A percentile compares a stretch with the other conserved stretches of the same genome.
Conservation (phyloP, 2,113 vertebrate species). For the Vanacampus margaritifer region DNA sequence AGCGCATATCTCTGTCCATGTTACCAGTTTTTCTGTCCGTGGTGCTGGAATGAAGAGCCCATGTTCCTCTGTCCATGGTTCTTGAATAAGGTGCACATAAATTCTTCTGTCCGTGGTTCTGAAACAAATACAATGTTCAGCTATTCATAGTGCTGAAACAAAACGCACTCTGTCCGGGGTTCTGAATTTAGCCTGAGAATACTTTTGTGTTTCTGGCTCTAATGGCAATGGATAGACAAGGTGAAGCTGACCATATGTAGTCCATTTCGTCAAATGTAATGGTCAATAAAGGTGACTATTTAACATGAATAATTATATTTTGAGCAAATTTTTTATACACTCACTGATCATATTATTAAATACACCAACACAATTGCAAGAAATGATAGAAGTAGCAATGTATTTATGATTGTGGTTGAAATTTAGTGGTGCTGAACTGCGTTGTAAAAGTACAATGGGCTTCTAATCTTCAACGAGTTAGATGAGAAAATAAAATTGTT, state of each 20-base stretch:
- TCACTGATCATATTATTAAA: no score
- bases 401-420: no score
- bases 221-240: conserved; percentile 5
- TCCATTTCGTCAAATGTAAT: conserved; percentile 61
- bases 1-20: conserved; percentile 13
- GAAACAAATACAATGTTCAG: background rate
- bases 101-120: background rate
- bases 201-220: background rate
- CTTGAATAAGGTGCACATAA: background rate
- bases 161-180: background rate
- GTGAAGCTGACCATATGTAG: conserved; percentile 21
- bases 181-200: background rate
- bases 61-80: background rate
- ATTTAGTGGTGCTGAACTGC: no score
- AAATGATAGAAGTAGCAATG: no score
- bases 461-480: no score
- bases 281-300: conserved; percentile 67
- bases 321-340: background rate
- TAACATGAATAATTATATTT: conserved; percentile 45
- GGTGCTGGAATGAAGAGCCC: conserved; percentile 16
- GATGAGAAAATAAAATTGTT: no score
- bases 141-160: background rate
- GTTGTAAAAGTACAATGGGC: no score
- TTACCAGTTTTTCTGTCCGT: conserved; percentile 27
- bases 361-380: no score